These are phyloP conservation scores for Lagenorhynchus albirostris DNA, from an alignment of 2,113 vertebrate genomes.

Conservation along the genomic window DNA sequence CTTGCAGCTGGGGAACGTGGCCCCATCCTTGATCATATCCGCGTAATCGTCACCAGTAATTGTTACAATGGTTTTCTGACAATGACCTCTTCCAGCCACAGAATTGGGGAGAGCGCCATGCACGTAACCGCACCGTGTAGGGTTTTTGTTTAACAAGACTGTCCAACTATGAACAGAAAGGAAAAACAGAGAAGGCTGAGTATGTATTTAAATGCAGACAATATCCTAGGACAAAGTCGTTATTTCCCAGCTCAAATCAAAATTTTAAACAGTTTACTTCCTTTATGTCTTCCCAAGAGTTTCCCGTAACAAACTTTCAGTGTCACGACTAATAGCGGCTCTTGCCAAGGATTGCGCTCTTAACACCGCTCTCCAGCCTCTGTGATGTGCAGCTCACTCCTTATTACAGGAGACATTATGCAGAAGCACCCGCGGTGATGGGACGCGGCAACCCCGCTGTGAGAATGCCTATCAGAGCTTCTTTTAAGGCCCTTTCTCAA, in stretches of 20 bases:
- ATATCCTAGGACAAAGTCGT: constrained; percentile 67
- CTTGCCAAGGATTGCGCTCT: constrained; percentile 81
- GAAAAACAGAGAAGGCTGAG: constrained; percentile 59
- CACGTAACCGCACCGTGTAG: constrained; percentile 50
- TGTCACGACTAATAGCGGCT: constrained; percentile 83
- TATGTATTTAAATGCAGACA: constrained; percentile 71
- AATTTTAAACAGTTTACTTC: constrained; percentile 80
- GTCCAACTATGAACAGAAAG: constrained; percentile 71
- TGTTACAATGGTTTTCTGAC: constrained; percentile 45
- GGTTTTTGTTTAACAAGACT: constrained; percentile 44
- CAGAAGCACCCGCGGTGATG: constrained; percentile 85
- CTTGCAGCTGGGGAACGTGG: neutral
- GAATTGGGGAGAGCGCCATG: constrained; percentile 47
- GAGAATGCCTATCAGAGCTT: constrained; percentile 89
- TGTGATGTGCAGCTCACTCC: constrained; percentile 80
- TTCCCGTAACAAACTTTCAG: constrained; percentile 84
- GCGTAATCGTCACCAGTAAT: constrained; percentile 50
- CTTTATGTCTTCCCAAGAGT: constrained; percentile 80
- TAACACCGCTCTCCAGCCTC: constrained; percentile 79
- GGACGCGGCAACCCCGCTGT: constrained; percentile 87
- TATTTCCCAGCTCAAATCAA: constrained; percentile 73
- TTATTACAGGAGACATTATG: constrained; percentile 89
- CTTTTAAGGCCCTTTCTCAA: constrained; percentile 89
- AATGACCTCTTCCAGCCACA: constrained; percentile 35
- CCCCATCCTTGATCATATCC: neutral